Evolutionary conservation across 1,140 invertebrate species (phyloP).

Genomic region (Phymorhynchus buccinoides): DNA sequence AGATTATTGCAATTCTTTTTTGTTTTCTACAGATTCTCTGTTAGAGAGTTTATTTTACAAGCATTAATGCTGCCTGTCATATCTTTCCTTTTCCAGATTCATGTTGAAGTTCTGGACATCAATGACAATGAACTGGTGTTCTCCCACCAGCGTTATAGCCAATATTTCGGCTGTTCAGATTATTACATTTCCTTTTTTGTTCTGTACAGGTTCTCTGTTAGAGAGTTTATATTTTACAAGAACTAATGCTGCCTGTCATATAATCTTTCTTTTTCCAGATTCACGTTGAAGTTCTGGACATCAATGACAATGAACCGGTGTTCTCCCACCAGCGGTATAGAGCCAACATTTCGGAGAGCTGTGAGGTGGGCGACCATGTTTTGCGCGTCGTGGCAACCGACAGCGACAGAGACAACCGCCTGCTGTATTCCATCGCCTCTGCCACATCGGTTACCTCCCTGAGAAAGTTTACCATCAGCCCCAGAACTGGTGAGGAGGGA

Average conservation of each 20-base stretch:
- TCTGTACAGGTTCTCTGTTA: too few species aligned
- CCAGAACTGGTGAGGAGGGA: conserved; percentile 57
- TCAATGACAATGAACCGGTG: conserved; percentile 89
- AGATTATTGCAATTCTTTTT: too few species aligned
- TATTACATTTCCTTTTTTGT: too few species aligned
- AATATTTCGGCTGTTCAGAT: too few species aligned
- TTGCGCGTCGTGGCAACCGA: conserved; percentile 84
- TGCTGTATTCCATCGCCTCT: conserved; percentile 79
- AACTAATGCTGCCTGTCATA: too few species aligned
- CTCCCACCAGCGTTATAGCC: too few species aligned
- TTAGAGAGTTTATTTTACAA: too few species aligned
- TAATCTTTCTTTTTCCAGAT: conserved; percentile 78
- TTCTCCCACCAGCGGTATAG: conserved; percentile 82
- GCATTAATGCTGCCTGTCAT: too few species aligned
- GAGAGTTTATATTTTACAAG: too few species aligned
- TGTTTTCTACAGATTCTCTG: too few species aligned
- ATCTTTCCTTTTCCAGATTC: conserved; percentile 78
- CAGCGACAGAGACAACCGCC: conserved; percentile 82
- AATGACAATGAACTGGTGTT: too few species aligned
- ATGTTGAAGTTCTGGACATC: too few species aligned
- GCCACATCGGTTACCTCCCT: conserved; percentile 83
- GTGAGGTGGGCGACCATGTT: conserved; percentile 58
- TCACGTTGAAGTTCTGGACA: conserved; percentile 85
- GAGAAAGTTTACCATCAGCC: conserved; percentile 78
- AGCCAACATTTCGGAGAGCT: conserved; percentile 78